phyloP scores from a whole-genome alignment of 2,113 vertebrate species.

The Hydrochoerus hydrochaeris region DNA sequence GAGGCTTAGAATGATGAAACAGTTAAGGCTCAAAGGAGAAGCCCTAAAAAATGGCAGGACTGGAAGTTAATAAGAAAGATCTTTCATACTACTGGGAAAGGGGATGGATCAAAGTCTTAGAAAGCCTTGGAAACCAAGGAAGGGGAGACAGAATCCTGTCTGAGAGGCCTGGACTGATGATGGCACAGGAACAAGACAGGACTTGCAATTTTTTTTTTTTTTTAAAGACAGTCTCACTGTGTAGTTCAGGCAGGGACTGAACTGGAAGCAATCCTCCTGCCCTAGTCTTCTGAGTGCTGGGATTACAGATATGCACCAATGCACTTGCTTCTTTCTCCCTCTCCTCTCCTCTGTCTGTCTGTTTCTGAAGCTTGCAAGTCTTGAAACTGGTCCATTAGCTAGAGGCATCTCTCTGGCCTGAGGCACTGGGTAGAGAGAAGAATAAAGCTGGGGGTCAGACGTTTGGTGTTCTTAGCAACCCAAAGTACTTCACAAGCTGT shows the following conservation, averaged over 20 bases:
- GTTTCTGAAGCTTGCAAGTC: not conserved
- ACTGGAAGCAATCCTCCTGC: not conserved
- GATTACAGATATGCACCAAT: not conserved
- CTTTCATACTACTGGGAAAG: not conserved
- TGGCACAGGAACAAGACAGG: not conserved
- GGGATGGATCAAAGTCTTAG: not conserved
- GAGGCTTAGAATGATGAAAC: not conserved
- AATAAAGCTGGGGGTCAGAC: not conserved
- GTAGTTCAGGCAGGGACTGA: not conserved
- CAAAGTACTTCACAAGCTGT: not conserved
- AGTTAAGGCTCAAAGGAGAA: not conserved
- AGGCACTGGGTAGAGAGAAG: not conserved
- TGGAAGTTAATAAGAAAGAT: not conserved
- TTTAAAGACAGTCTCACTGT: not conserved
- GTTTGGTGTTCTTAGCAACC: constrained; percentile 34
- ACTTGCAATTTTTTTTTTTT: not conserved
- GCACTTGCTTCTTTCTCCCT: not conserved
- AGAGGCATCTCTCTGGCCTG: not conserved
- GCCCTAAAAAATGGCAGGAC: not conserved
- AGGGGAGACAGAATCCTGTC: not conserved
- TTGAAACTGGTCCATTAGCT: constrained; percentile 16
- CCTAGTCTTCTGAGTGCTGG: not conserved
- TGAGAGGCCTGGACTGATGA: not conserved
- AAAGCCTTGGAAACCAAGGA: not conserved
- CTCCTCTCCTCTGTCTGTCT: not conserved